phyloP scores from a whole-genome alignment of 35 echinoderm and acorn worm genomes.

The Heliocidaris erythrogramma region DNA sequence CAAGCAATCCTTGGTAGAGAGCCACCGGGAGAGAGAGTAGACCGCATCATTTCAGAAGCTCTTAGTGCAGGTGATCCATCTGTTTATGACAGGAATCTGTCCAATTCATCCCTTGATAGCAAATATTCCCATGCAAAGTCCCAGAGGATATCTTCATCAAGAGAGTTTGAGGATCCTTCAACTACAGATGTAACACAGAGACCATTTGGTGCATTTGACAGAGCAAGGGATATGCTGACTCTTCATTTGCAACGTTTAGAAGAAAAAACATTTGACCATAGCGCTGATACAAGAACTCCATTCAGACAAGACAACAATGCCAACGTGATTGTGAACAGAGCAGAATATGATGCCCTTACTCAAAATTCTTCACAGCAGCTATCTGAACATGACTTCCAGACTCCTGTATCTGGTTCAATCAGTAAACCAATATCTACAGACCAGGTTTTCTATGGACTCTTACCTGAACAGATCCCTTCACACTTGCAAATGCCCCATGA shows the following conservation, averaged over 20 bases:
- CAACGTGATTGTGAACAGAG: conserved; percentile 29
- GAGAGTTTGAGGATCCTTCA: background rate
- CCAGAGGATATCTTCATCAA: conserved; percentile 28
- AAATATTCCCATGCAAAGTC: conserved; percentile 30
- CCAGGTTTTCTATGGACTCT: conserved; percentile 53
- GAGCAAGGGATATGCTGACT: conserved; percentile 57
- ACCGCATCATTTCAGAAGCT: conserved; percentile 52
- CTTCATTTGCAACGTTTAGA: conserved; percentile 49
- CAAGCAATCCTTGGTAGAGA: conserved; percentile 53
- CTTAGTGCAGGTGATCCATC: background rate
- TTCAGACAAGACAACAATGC: conserved; percentile 29
- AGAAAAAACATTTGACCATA: conserved; percentile 66
- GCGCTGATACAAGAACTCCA: conserved; percentile 47
- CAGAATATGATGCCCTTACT: background rate
- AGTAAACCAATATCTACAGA: conserved; percentile 27
- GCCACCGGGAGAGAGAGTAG: conserved; percentile 45
- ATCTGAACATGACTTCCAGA: conserved; percentile 21
- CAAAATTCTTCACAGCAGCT: conserved; percentile 44
- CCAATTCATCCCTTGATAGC: conserved; percentile 26
- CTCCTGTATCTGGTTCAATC: background rate
- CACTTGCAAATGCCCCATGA: conserved; percentile 23
- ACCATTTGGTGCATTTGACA: conserved; percentile 60
- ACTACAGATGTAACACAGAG: background rate
- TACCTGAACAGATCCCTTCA: conserved; percentile 45
- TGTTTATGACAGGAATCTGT: background rate